Evolutionary conservation across 2,113 vertebrate genomes (phyloP), one percentile per base, ranked within the genome.

Genomic region (Desmodus rotundus): DNA sequence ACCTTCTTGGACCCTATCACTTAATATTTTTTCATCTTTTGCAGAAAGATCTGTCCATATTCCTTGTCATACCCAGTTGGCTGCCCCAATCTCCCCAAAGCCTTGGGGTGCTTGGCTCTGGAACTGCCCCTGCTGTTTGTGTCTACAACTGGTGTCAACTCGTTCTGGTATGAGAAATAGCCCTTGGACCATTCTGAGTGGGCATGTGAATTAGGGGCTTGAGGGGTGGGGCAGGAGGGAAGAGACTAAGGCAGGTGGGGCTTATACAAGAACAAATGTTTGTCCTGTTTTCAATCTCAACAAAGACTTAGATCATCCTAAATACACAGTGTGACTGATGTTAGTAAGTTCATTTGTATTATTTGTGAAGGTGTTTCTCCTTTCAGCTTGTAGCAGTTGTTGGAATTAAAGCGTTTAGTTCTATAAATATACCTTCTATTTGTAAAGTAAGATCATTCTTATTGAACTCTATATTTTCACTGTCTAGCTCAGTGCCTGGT

Each of bases 151-250:
- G 85, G 88, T 97, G 31, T 89, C 98, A 38, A 88, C 80, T 7
- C 45, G 89, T 28, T 86, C 98, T 97, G 98, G 98, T 98, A 98
- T 7, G 94, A 61, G n/a, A 52, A 58, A 47, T 0, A 41, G 83
- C 5, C 15, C 7, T 63, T 31, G 26, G 43, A 74, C 67, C 22
- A 10, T 67, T 94, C 93, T 81, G n/a, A 86, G 63, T 28, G 56
- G 76, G 70, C 22, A 81, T 33, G 11, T 77, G 73, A 84, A 41
- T 63, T 28, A 22, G 70, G 36, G 20, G 7, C 16, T 22, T 45
- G 31, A 4, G 4, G 14, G 54, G 54, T 31, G 2, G 4, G 24
- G 8, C 1, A 4, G 19, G 28, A n/a, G 5, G 15, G 0, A 1
- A 14, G 54, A 36, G 76, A n/a, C 38, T 82, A 17, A 92, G 20